A percentile compares a stretch with the other conserved stretches of the same genome.
Evolutionary conservation across 2,888 invertebrate genomes (phyloP).

Genomic region (Archips xylosteana): DNA sequence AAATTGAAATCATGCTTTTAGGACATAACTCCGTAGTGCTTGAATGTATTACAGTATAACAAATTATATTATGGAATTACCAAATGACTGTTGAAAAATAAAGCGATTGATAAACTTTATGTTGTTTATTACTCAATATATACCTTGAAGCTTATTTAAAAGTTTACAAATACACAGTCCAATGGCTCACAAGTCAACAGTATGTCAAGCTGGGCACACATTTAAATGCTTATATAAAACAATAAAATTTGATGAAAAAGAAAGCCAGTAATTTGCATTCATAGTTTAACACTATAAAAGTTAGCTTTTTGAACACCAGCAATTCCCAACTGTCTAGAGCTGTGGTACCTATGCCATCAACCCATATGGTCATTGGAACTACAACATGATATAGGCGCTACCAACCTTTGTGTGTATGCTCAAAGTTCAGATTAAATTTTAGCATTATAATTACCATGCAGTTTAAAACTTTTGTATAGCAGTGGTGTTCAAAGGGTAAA

Average conservation of each 20-base stretch:
- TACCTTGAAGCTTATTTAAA: conserved; percentile 9
- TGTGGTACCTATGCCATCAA: no score
- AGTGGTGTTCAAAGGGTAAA: no score
- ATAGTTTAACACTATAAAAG: neutral
- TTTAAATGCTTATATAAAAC: neutral
- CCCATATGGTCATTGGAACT: no score
- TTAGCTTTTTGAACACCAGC: no score
- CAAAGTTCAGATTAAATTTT: no score
- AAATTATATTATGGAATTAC: conserved; percentile 35
- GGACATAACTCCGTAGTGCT: conserved; percentile 55
- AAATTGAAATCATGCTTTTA: conserved; percentile 51
- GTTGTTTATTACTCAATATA: conserved; percentile 44
- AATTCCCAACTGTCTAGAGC: no score
- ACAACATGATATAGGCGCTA: no score
- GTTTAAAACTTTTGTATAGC: no score
- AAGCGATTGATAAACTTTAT: conserved; percentile 58
- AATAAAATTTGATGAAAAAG: neutral
- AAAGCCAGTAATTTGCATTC: neutral
- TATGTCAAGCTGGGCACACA: neutral
- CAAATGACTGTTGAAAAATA: conserved; percentile 61
- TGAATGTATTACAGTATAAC: conserved; percentile 46
- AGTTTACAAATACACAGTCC: neutral
- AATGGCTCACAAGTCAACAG: neutral
- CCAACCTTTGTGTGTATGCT: no score
- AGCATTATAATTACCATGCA: no score